Conservation (phyloP, 35 echinoderm and acorn worm species). For the Stichopus chloronotus region DNA sequence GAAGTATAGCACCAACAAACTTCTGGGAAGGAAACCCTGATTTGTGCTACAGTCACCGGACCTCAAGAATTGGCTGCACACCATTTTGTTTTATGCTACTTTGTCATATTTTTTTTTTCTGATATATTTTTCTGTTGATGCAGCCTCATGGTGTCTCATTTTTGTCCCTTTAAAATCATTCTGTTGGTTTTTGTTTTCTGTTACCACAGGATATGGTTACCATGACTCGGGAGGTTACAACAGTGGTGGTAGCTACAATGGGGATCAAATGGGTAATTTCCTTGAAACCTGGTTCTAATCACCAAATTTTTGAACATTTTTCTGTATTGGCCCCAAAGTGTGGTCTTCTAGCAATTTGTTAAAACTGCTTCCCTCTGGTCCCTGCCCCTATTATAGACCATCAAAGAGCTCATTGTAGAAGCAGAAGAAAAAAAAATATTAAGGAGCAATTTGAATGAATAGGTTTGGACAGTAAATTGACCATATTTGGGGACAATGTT, state of each 20-base stretch:
- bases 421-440: too few relatives aligned
- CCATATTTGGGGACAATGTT: not conserved
- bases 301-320: not conserved
- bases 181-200: not conserved
- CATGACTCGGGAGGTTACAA: not conserved
- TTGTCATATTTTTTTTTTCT: not conserved
- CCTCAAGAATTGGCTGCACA: not conserved
- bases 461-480: not conserved
- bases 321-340: not conserved
- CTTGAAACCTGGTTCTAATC: not conserved
- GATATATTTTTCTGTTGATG: not conserved
- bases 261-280: not conserved
- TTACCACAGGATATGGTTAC: not conserved
- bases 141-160: not conserved
- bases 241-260: not conserved
- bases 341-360: not conserved
- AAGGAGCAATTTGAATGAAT: not conserved
- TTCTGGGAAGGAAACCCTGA: too few relatives aligned
- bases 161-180: not conserved
- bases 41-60: too few relatives aligned
- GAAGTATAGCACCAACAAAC: too few relatives aligned
- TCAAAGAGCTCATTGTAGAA: too few relatives aligned
- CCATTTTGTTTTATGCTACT: not conserved
- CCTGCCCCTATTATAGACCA: too few relatives aligned
- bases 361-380: not conserved